phyloP scores from a whole-genome alignment of 2,113 vertebrate species.

The Sinocyclocheilus maitianheensis region DNA sequence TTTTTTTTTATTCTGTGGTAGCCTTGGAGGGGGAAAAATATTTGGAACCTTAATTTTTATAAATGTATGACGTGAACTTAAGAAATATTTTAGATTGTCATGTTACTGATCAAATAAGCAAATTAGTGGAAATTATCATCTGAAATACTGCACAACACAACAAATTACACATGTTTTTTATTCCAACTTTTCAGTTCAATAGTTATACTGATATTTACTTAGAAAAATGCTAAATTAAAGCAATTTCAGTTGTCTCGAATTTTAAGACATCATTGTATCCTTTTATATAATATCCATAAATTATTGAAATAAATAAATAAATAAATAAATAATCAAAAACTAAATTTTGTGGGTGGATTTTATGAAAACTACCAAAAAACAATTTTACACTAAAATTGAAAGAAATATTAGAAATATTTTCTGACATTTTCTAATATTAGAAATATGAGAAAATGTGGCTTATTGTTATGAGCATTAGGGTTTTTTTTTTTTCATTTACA shows the following conservation, averaged over 20 bases:
- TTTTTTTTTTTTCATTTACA: neutral
- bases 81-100: too few species aligned
- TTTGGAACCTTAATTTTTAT: too few species aligned
- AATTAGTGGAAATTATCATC: neutral
- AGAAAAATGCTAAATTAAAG: too few species aligned
- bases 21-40: too few species aligned
- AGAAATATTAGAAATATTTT: neutral
- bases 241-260: too few species aligned
- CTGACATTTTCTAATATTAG: neutral
- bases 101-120: neutral
- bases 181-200: neutral
- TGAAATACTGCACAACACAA: neutral
- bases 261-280: too few species aligned
- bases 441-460: neutral
- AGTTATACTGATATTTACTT: neutral
- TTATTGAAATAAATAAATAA: too few species aligned
- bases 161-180: too few species aligned
- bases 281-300: too few species aligned
- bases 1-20: too few species aligned
- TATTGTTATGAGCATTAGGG: neutral
- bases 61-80: too few species aligned
- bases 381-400: neutral
- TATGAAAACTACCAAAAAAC: neutral
- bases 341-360: neutral
- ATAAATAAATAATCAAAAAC: neutral